Evolutionary conservation across 1,140 invertebrate genomes (phyloP).

Genomic region (Frieseomelitta varia): DNA sequence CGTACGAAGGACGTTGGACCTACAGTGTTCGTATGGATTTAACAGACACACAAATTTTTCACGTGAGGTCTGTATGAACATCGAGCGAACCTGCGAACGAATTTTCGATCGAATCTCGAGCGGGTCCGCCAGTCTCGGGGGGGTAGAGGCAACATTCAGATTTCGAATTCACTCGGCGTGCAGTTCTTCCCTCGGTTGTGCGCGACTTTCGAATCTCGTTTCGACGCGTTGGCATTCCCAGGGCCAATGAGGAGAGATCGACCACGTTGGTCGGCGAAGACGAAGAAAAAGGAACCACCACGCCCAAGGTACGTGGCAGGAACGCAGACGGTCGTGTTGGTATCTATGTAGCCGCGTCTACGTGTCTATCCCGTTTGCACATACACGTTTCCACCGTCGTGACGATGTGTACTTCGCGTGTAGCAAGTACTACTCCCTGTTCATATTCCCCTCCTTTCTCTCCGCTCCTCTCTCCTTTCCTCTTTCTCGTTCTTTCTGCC

Average conservation of each 20-base stretch:
- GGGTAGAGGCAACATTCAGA: slow-evolving; percentile 26
- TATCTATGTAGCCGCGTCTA: slow-evolving; percentile 57
- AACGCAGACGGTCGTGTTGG: slow-evolving; percentile 63
- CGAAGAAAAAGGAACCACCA: slow-evolving; percentile 73
- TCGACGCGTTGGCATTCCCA: slow-evolving; percentile 69
- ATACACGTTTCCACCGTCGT: slow-evolving; percentile 24
- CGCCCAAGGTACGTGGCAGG: slow-evolving; percentile 74
- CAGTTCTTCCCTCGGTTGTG: slow-evolving; percentile 49
- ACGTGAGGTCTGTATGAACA: neutral
- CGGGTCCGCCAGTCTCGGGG: neutral
- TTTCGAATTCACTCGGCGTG: slow-evolving; percentile 62
- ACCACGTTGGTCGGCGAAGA: slow-evolving; percentile 61
- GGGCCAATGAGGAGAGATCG: slow-evolving; percentile 71
- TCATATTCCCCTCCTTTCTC: slow-evolving; percentile 6
- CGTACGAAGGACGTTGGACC: neutral
- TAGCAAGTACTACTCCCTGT: slow-evolving; percentile 52
- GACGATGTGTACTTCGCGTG: slow-evolving; percentile 58
- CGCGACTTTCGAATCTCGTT: slow-evolving; percentile 71
- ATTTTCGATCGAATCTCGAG: neutral
- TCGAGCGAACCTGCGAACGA: neutral
- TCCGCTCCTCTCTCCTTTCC: neutral
- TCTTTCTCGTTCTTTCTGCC: neutral
- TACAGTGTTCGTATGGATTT: neutral
- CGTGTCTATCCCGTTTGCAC: slow-evolving; percentile 50
- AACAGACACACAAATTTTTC: neutral